A percentile compares a stretch with the other conserved stretches of the same genome.
Conservation (phyloP, 2,797 vertebrate species). For the Notolabrus celidotus region DNA sequence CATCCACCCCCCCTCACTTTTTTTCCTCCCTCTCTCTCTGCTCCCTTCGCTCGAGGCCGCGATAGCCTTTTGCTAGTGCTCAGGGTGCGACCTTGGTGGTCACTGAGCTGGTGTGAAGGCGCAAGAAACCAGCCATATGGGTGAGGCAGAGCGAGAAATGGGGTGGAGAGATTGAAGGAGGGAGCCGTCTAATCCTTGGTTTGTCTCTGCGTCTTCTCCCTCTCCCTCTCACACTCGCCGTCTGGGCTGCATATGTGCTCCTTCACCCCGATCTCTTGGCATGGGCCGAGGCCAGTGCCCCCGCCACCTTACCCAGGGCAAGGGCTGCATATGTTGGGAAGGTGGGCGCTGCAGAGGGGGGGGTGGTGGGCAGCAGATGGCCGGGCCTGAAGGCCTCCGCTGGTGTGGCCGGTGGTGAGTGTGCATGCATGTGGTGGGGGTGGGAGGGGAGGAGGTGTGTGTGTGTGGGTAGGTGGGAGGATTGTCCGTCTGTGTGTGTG, state of each 20-base stretch:
- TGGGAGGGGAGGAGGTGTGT: constrained; percentile 39
- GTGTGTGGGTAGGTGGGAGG: constrained; percentile 33
- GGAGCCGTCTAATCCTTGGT: constrained; percentile 57
- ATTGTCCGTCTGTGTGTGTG: constrained; percentile 34
- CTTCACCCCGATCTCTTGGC: constrained; percentile 77
- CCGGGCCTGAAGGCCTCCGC: constrained; percentile 94
- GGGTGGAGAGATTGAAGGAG: constrained; percentile 53
- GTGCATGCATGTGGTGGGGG: constrained; percentile 49
- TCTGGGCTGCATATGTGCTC: constrained; percentile 81
- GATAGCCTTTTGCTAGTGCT: constrained; percentile 59
- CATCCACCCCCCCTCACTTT: not conserved
- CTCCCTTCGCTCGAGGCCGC: constrained; percentile 63
- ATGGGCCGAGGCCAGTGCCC: constrained; percentile 73
- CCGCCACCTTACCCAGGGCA: constrained; percentile 86
- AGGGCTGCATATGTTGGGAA: constrained; percentile 98
- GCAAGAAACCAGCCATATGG: constrained; percentile 63
- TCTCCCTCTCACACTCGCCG: constrained; percentile 54
- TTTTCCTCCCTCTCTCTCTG: constrained; percentile 25
- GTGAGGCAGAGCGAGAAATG: constrained; percentile 63
- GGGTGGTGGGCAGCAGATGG: constrained; percentile 95
- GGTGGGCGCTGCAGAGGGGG: constrained; percentile 89
- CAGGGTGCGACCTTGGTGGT: constrained; percentile 73
- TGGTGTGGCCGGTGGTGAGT: constrained; percentile 88
- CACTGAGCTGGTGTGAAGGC: too few species aligned
- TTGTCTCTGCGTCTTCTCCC: constrained; percentile 47